These are phyloP conservation scores for Knipowitschia caucasica DNA, from an alignment of 2,797 vertebrate genomes.

Conservation along the genomic window DNA sequence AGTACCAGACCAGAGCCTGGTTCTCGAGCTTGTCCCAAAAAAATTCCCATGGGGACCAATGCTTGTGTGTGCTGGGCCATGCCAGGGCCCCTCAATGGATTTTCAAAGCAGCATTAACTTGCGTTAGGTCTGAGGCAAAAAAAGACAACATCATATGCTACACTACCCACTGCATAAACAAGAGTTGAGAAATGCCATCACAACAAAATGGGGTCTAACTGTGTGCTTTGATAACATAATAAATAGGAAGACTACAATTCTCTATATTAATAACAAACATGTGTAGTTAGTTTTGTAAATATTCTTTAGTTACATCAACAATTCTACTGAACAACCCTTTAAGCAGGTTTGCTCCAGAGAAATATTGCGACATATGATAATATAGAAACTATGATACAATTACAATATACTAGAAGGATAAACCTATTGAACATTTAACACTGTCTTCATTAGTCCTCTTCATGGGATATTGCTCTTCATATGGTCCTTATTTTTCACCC, in stretches of 20 bases:
- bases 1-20: slow-evolving; percentile 65
- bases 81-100: slow-evolving; percentile 61
- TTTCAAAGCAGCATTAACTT: slow-evolving; percentile 72
- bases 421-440: too few relatives aligned
- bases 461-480: too few relatives aligned
- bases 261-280: too few relatives aligned
- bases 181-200: slow-evolving; percentile 44
- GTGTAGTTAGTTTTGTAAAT: not conserved
- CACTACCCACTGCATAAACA: slow-evolving; percentile 62
- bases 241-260: not conserved
- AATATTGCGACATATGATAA: too few relatives aligned
- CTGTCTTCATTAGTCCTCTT: too few relatives aligned
- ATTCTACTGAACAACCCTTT: too few relatives aligned
- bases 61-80: slow-evolving; percentile 35
- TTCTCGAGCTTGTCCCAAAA: slow-evolving; percentile 62
- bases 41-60: slow-evolving; percentile 68
- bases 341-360: too few relatives aligned
- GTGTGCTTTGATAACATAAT: not conserved
- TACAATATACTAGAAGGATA: too few relatives aligned
- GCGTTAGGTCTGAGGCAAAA: slow-evolving; percentile 64
- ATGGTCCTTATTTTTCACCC: too few relatives aligned
- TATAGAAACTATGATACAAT: too few relatives aligned
- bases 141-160: slow-evolving; percentile 75
- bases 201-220: slow-evolving; percentile 15
- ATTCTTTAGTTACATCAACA: too few relatives aligned